Evolutionary conservation across 2,888 invertebrate genomes (phyloP).

Genomic region (Pimpla rufipes): DNA sequence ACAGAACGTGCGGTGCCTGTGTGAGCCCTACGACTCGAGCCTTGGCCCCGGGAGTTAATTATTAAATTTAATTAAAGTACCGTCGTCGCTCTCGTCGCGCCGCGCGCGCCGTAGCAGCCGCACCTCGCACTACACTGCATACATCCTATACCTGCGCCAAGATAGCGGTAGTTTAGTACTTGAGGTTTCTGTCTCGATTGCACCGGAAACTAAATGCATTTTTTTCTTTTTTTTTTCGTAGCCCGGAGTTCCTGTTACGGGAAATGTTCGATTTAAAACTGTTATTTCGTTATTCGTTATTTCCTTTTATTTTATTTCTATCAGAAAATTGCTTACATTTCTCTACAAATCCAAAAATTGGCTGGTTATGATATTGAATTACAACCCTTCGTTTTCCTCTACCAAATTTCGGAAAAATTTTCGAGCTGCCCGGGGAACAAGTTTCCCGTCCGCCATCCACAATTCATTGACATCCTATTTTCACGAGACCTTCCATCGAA

Average conservation of each 20-base stretch:
- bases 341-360: too few relatives aligned
- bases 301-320: too few relatives aligned
- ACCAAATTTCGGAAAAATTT: not conserved
- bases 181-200: constrained; percentile 4
- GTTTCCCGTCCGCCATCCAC: not conserved
- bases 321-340: too few relatives aligned
- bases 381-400: not conserved
- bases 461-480: constrained; percentile 3
- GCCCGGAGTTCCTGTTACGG: too few relatives aligned
- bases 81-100: constrained; percentile 49
- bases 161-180: constrained; percentile 18
- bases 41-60: constrained; percentile 74
- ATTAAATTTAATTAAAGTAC: constrained; percentile 80
- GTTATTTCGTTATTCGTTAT: too few relatives aligned
- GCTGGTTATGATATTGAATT: too few relatives aligned
- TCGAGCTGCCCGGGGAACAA: not conserved
- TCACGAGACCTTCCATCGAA: not conserved
- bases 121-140: constrained; percentile 13
- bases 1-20: constrained; percentile 39
- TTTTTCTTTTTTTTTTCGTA: not conserved
- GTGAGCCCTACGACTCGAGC: constrained; percentile 54
- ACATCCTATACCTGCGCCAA: not conserved
- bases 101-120: constrained; percentile 45
- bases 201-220: not conserved
- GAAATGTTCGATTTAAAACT: not conserved